Evolutionary conservation across 2,888 invertebrate genomes (phyloP).

Genomic region (Chalcosyrphus nemorum): DNA sequence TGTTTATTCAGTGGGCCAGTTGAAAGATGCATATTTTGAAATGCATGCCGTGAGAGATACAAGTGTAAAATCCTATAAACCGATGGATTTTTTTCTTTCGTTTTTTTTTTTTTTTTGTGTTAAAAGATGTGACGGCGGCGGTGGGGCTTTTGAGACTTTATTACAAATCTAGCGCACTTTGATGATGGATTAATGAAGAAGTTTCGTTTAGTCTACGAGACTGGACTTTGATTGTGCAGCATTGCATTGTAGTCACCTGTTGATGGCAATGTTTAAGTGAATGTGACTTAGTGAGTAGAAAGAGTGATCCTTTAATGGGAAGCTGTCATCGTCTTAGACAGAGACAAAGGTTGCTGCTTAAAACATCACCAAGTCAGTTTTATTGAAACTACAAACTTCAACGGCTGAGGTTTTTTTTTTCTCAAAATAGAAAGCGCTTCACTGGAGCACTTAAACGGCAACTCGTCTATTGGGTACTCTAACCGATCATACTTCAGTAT

Average conservation of each 20-base stretch:
- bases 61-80: slow-evolving; percentile 21
- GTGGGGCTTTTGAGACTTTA: slow-evolving; percentile 24
- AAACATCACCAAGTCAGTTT: background rate
- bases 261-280: slow-evolving; percentile 31
- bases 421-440: too few species aligned
- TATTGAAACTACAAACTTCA: too few species aligned
- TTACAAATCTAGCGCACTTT: slow-evolving; percentile 22
- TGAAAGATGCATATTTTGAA: slow-evolving; percentile 69
- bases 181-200: slow-evolving; percentile 59
- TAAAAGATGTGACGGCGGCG: slow-evolving; percentile 19
- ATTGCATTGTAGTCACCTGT: slow-evolving; percentile 11
- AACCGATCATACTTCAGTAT: too few species aligned
- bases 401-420: too few species aligned
- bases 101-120: too few species aligned
- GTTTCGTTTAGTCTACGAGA: slow-evolving; percentile 50
- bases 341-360: too few species aligned
- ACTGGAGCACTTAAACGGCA: too few species aligned
- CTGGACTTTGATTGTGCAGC: slow-evolving; percentile 15
- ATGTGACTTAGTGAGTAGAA: background rate
- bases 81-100: too few species aligned
- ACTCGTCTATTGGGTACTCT: too few species aligned
- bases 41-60: slow-evolving; percentile 34
- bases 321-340: background rate
- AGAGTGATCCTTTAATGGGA: slow-evolving; percentile 20
- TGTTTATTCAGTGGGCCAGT: slow-evolving; percentile 63